Percentiles rank a stretch among this genome's conserved stretches.
phyloP scores from a whole-genome alignment of 2,888 invertebrate genomes.

The Gordius sp. region DNA sequence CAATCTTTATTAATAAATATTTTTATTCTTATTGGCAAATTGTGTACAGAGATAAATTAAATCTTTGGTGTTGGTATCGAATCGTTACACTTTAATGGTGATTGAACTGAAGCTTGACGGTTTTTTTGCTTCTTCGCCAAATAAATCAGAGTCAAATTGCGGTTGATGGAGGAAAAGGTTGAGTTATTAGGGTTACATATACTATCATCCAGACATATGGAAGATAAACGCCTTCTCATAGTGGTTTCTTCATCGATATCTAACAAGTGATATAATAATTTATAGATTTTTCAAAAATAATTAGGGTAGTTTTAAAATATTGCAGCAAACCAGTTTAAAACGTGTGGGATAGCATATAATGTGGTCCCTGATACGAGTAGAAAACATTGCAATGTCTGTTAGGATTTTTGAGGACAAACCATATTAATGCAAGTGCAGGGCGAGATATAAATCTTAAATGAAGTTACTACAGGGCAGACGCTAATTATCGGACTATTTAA shows the following conservation, averaged over 20 bases:
- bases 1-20: too few species aligned
- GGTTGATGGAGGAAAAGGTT: neutral
- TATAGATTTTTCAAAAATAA: neutral
- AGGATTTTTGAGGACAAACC: too few species aligned
- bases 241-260: neutral
- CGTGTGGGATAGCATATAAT: too few species aligned
- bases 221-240: neutral
- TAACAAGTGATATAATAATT: neutral
- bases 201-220: neutral
- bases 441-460: too few species aligned
- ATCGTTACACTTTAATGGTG: neutral
- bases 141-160: slow-evolving; percentile 7
- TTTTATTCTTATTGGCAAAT: too few species aligned
- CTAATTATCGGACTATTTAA: too few species aligned
- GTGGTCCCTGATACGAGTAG: too few species aligned
- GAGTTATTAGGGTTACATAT: slow-evolving; percentile 1
- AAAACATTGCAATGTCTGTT: too few species aligned
- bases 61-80: neutral
- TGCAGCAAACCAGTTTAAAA: neutral
- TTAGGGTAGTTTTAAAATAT: neutral
- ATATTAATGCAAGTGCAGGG: too few species aligned
- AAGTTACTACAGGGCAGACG: too few species aligned
- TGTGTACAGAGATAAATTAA: too few species aligned
- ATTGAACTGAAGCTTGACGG: neutral
- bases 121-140: neutral